Evolutionary conservation across 2,113 vertebrate genomes (phyloP).

Genomic region (Malurus cyaneus): DNA sequence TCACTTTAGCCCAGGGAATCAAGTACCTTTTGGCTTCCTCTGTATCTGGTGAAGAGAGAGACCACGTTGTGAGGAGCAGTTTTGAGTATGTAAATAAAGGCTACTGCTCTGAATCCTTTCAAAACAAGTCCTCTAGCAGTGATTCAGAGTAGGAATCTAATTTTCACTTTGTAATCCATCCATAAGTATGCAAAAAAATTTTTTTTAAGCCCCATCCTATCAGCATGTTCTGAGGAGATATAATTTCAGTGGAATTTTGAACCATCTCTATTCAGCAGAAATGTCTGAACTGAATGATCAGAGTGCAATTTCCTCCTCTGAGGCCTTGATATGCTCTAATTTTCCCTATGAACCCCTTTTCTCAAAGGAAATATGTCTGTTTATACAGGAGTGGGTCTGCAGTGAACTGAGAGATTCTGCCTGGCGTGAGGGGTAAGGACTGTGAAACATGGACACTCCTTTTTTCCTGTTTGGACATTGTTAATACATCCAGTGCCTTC

Average conservation of each 20-base stretch:
- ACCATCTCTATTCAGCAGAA: background rate
- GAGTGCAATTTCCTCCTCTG: background rate
- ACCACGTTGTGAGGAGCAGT: background rate
- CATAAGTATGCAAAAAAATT: background rate
- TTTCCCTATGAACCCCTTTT: background rate
- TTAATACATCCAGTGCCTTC: background rate
- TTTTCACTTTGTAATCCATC: background rate
- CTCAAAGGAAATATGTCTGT: background rate
- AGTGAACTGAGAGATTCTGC: background rate
- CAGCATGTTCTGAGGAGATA: background rate
- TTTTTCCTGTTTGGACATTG: background rate
- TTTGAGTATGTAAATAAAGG: background rate
- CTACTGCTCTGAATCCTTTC: background rate
- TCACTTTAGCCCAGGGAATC: background rate
- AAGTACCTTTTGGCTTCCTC: background rate
- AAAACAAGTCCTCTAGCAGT: background rate
- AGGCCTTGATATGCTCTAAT: background rate
- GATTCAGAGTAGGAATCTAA: background rate
- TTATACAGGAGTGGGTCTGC: background rate
- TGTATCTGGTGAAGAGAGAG: background rate
- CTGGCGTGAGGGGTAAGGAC: background rate
- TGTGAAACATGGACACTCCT: background rate
- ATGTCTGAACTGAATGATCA: background rate
- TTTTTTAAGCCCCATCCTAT: background rate
- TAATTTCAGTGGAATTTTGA: background rate